phyloP scores from a whole-genome alignment of 2,113 vertebrate species.

The Dissostichus mawsoni region DNA sequence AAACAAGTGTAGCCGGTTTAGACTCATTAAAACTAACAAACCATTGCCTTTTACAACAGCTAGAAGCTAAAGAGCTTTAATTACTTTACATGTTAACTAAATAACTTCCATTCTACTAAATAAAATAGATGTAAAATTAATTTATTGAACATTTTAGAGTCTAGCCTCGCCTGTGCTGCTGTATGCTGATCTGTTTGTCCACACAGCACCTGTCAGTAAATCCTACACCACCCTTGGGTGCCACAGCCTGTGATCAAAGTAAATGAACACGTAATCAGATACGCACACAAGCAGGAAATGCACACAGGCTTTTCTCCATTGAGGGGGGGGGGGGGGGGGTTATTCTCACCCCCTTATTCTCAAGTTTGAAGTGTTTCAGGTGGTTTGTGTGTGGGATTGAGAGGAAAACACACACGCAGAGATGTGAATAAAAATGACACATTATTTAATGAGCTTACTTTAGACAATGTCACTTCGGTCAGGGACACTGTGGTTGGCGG shows the following conservation, averaged over 20 bases:
- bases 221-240: conserved; percentile 47
- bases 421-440: conserved; percentile 6
- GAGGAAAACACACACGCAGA: not conserved
- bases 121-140: not conserved
- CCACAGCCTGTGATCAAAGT: conserved; percentile 55
- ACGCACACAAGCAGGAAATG: conserved; percentile 49
- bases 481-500: conserved; percentile 34
- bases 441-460: conserved; percentile 57
- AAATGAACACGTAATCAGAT: conserved; percentile 63
- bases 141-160: not conserved
- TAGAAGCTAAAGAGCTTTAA: conserved; percentile 10
- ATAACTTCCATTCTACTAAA: not conserved
- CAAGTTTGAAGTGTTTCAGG: conserved; percentile 10
- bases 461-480: conserved; percentile 48
- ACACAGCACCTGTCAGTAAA: conserved; percentile 63
- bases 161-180: not conserved
- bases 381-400: conserved; percentile 16
- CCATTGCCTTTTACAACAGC: conserved; percentile 34
- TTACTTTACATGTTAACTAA: not conserved
- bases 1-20: conserved; percentile 22
- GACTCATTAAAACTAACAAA: conserved; percentile 46
- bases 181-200: conserved; percentile 24
- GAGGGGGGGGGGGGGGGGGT: conserved; percentile 6
- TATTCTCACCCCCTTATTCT: conserved; percentile 2
- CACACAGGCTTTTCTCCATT: conserved; percentile 13